Conservation (phyloP, 2,888 invertebrate species). For the Acheta domesticus region DNA sequence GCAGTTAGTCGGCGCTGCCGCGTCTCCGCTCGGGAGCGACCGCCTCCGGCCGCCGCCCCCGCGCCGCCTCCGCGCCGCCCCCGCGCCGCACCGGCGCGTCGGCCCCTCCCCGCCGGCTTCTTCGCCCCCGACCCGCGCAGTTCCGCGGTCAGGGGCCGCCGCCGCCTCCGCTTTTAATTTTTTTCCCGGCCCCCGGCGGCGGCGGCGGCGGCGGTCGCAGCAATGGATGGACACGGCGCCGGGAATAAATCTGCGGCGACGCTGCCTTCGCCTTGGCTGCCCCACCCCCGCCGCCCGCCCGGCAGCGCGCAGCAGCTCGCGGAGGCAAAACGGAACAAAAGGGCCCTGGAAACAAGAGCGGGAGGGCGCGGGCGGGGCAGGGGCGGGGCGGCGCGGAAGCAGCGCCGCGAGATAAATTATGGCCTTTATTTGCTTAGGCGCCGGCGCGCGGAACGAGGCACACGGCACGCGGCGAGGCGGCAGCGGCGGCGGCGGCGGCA, state of each 20-base stretch:
- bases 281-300: not conserved
- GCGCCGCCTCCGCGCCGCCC: not conserved
- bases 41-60: not conserved
- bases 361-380: not conserved
- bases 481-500: not conserved
- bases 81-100: not conserved
- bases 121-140: not conserved
- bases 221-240: slow-evolving; percentile 10
- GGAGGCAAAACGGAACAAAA: slow-evolving; percentile 3
- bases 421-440: slow-evolving; percentile 10
- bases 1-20: not conserved
- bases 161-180: not conserved
- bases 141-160: not conserved
- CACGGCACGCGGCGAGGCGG: not conserved
- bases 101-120: not conserved
- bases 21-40: not conserved
- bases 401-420: slow-evolving; percentile 9
- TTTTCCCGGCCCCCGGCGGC: not conserved
- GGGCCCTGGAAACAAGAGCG: slow-evolving; percentile 2
- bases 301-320: not conserved
- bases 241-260: slow-evolving; percentile 9
- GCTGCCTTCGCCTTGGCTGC: not conserved
- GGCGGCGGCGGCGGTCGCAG: not conserved
- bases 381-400: not conserved
- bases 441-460: not conserved